Conservation (phyloP, 2,888 invertebrate genomes). For the Tuta absoluta region DNA sequence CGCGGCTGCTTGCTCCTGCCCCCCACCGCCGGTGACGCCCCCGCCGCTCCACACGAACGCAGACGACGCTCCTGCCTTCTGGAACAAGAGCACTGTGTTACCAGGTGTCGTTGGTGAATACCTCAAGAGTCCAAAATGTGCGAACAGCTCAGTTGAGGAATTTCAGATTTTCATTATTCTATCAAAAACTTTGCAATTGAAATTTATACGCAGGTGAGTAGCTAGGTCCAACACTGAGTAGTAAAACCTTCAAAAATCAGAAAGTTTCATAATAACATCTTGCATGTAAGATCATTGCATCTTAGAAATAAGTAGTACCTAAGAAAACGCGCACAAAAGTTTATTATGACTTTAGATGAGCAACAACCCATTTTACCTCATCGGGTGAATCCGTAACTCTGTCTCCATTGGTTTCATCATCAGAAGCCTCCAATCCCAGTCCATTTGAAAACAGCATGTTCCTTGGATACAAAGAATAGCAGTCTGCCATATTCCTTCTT, state of each 20-base stretch:
- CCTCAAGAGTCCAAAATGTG: too few species aligned
- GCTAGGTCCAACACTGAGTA: too few species aligned
- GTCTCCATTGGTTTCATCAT: constrained; percentile 70
- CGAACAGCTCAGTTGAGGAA: too few species aligned
- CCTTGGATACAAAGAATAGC: constrained; percentile 74
- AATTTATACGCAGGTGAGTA: too few species aligned
- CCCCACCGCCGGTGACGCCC: constrained; percentile 80
- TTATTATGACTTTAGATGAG: not conserved
- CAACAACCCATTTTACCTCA: constrained; percentile 60
- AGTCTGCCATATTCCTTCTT: constrained; percentile 70
- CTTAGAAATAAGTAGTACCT: too few species aligned
- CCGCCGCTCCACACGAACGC: constrained; percentile 83
- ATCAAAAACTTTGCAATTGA: too few species aligned
- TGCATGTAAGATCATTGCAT: too few species aligned
- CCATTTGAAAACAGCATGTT: constrained; percentile 80
- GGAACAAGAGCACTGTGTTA: constrained; percentile 62
- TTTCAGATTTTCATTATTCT: too few species aligned
- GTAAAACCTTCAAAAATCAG: too few species aligned
- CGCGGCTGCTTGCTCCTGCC: constrained; percentile 77
- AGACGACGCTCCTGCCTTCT: constrained; percentile 83
- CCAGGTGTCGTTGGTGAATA: not conserved
- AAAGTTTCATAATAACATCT: too few species aligned
- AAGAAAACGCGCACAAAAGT: too few species aligned
- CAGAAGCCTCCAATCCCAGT: constrained; percentile 69
- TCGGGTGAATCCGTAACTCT: constrained; percentile 72